Base-by-base conservation (phyloP, 2,113 vertebrate genomes). In the Parus major region DNA sequence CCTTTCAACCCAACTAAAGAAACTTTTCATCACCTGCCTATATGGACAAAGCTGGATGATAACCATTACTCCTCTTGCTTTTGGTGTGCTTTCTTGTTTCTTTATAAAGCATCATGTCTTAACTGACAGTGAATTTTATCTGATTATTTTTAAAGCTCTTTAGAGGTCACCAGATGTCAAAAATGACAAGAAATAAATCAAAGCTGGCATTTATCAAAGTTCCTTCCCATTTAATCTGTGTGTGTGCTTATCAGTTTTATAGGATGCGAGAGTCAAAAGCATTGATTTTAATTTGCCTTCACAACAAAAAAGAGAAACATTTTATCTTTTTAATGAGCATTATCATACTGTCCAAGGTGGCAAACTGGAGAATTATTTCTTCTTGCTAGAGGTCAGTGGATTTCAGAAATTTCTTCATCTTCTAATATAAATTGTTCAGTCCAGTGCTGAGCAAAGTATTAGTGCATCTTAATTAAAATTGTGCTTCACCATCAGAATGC, bases 161-260 rank as follows among this genome's bases (percentile, higher is more conserved):
- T 75, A 68, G 59, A 77, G 90, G 90, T 96, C 93, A 95, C 66
- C 46, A 88, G 66, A 72, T 93, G 71, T 88, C 66, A 93, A 90
- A 95, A 93, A 71, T 60, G 24, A 75, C 57, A 87, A 75, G 33
- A 75, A 79, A 79, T 52, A 95, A 94, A 82, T 79, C 53, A 69
- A 92, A 88, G 31, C 36, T 92, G 93, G 66, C 90, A 82, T 88
- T 93, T 82, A 70, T 80, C 10, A 55, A 91, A 91, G 71, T 63
- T 33, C 44, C 12, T 76, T 94, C 50, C 76, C 47, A 46, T 95
- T 82, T 92, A 83, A 85, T 86, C 50, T 88, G 6, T 70, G 61
- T 8, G 1, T 35, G 11, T 50, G 41, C 31, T 85, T 88, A 66
- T 31, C 82, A 88, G 39, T 61, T 94, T 65, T 59, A 57, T 49